phyloP scores from a whole-genome alignment of 2,797 vertebrate genomes.

The Nannoperca obscura region DNA sequence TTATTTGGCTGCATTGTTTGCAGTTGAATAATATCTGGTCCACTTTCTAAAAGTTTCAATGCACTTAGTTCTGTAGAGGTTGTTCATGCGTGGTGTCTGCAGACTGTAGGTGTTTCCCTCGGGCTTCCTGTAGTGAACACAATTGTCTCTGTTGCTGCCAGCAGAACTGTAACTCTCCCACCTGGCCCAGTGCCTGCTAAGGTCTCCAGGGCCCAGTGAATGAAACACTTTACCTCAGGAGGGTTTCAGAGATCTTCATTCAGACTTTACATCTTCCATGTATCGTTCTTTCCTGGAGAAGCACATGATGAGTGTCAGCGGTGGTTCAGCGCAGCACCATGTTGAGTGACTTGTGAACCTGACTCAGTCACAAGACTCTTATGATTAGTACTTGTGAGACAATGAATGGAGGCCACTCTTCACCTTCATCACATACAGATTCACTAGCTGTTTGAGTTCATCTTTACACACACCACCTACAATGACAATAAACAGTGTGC shows the following conservation, averaged over 20 bases:
- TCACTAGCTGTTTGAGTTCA: background rate
- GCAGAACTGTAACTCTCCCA: slow-evolving; percentile 49
- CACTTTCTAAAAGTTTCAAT: slow-evolving; percentile 61
- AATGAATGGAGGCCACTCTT: background rate
- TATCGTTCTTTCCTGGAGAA: slow-evolving; percentile 40
- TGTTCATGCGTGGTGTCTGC: slow-evolving; percentile 68
- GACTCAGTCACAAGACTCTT: slow-evolving; percentile 48
- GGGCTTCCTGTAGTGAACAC: slow-evolving; percentile 77
- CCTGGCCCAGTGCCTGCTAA: slow-evolving; percentile 71
- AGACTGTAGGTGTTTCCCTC: slow-evolving; percentile 78
- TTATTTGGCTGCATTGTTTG: slow-evolving; percentile 17
- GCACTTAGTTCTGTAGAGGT: slow-evolving; percentile 47
- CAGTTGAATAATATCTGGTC: slow-evolving; percentile 39
- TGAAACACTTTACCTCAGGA: slow-evolving; percentile 50
- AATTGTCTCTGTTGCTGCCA: slow-evolving; percentile 63
- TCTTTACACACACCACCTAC: background rate
- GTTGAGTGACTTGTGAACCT: slow-evolving; percentile 24
- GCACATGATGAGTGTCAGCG: slow-evolving; percentile 10
- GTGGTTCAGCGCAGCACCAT: background rate
- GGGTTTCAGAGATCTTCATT: slow-evolving; percentile 51
- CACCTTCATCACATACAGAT: background rate
- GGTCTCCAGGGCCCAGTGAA: slow-evolving; percentile 65
- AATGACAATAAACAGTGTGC: background rate
- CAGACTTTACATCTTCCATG: slow-evolving; percentile 39
- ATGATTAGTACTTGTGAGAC: background rate